Base-by-base conservation (phyloP, 2,113 vertebrate species). In the Sinocyclocheilus grahami region DNA sequence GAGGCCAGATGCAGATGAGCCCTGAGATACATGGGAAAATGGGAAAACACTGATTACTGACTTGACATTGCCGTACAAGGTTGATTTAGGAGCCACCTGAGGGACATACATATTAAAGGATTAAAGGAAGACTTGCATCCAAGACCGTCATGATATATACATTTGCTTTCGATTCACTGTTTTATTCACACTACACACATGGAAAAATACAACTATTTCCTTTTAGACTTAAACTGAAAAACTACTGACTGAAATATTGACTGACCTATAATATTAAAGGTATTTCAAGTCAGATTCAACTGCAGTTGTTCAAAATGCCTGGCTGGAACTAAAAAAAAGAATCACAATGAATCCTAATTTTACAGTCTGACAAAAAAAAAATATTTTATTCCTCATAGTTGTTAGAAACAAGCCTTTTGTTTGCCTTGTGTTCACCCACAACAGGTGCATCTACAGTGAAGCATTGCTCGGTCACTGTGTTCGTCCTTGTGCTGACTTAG, bases 401-500 rank as follows among this genome's bases (percentile, higher is more conserved):
- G 11, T 33, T 46, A 80, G 37, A 16, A 80, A 42, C 12, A 13
- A 62, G 14, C 20, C 20, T 78, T 78, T 80, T 48, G 22, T 42
- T 46, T 46, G 58, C n/a, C n/a, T n/a, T 42, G 39, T 10, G 39
- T 4, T 51, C 39, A 30, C 37, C 60, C 62, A 24, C n/a, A 46
- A 81, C 78, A 65, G 60, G 60, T 65, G 39, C 8, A 3, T 81
- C 60, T 81, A 65, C 60, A 67, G 39, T 81, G 37, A 27, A 81
- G 39, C 79, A 81, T 27, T 75, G 14, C 53, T 63, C 39, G n/a
- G 55, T 48, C 37, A 51, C 10, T 1, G 2, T 33, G 37, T 63
- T 84, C 3, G n/a, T 30, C 53, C 58, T 76, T 62, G n/a, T 33
- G 83, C 83, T 84, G 55, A 76, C 55, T 84, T 13, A 18, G 33